Evolutionary conservation across 2,113 vertebrate genomes (phyloP).

Genomic region (Microtus pennsylvanicus): DNA sequence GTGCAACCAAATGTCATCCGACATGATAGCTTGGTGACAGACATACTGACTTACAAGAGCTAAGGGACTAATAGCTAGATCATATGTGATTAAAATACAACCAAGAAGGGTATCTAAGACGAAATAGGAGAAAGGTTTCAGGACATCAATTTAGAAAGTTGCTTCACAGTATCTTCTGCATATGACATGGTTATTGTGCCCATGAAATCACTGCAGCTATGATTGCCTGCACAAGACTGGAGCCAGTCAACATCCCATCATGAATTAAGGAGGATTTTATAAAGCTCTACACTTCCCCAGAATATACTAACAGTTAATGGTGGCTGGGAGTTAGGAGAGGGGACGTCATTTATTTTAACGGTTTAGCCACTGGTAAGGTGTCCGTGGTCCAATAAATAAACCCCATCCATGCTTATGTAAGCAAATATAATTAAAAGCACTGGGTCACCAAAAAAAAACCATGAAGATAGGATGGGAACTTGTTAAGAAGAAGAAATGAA

Average conservation of each 20-base stretch:
- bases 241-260: not conserved
- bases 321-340: not conserved
- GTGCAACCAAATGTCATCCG: slow-evolving; percentile 76
- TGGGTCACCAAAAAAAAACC: not conserved
- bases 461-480: no score
- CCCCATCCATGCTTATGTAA: not conserved
- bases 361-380: not conserved
- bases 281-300: not conserved
- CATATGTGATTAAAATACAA: slow-evolving; percentile 37
- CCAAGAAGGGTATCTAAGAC: not conserved
- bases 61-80: slow-evolving; percentile 67
- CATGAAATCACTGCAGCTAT: not conserved
- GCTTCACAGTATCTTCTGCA: not conserved
- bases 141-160: slow-evolving; percentile 9
- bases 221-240: not conserved
- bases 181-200: not conserved
- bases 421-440: not conserved
- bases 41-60: slow-evolving; percentile 75
- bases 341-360: not conserved
- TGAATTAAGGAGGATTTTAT: not conserved
- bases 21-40: slow-evolving; percentile 71
- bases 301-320: not conserved
- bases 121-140: slow-evolving; percentile 3
- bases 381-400: not conserved
- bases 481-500: not conserved